Evolutionary conservation across 1,140 invertebrate genomes (phyloP), one percentile per base, ranked within the genome.

Genomic region (Magallana ariakensis): DNA sequence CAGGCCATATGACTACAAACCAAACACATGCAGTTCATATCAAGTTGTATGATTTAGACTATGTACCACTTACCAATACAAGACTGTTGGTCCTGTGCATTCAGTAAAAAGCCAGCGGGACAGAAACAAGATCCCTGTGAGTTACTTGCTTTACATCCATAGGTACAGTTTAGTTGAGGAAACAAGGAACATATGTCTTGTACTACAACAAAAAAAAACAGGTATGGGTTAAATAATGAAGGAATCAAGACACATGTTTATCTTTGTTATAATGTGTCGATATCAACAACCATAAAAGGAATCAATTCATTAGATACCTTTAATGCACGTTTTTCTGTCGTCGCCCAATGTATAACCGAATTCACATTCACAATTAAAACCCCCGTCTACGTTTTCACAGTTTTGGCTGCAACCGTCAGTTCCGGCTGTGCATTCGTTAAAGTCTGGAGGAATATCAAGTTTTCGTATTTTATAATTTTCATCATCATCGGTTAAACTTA

Each of bases 361-460:
- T 58, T 83, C 33, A 86, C 89, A 89, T 19, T 53, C 19, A 85
- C 89, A 89, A 8, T 88, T 62, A 53, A 87, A 89, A 15, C 87
- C 75, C 0, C 89, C 89, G 10, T 80, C 58, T 5, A 80, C 82
- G 55, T 89, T 88, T 9, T 33, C 16, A 53, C 89, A 89, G 1
- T 22, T 62, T 8, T 88, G 87, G n/a, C 84, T 55, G 84, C 89
- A 89, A 0, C 57, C 85, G 19, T 87, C 26, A 13, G 46, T 33
- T 13, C 46, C 62, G 7, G 55, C 58, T 6, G 22, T 46, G 33
- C 89, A 89, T 60, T 89, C 89, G 46, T 89, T 56, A 5, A 88
- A 66, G 62, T 89, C 89, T 89, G 70, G 11, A 88, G 60, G 33
- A 5, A 46, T 3, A 46, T 46, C 33, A 46, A 46, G 2, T 46